Base-by-base conservation (phyloP, 2,797 vertebrate genomes). In the Sebastes kiyomatsui region DNA sequence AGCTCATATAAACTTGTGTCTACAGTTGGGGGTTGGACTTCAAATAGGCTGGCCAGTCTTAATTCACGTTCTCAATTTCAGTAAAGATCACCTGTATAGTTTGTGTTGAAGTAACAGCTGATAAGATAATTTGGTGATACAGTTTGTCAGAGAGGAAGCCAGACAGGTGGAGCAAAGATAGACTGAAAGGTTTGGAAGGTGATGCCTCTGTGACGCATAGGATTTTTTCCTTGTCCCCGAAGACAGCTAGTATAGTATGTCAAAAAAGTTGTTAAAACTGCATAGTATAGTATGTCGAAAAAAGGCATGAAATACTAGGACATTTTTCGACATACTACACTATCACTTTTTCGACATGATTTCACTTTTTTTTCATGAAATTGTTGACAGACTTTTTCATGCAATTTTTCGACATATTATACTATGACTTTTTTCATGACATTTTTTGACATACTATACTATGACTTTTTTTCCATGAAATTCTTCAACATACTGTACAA, bases 121-220 rank as follows among this genome's bases (percentile, higher is more conserved):
- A 55, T 56, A 23, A n/a, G 54, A 35, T 72, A 1, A 70, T 46
- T 28, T 59, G n/a, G 28, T 10, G 52, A 70, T 46, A 46, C 42
- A 6, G 25, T n/a, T 69, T 67, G 33, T 42, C 49, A 65, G 25
- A 67, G 18, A 64, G 18, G 54, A 59, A 59, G 58, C 12, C 13
- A 62, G 77, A 82, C 86, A 85, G 78, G 62, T 80, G 70, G 80
- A 72, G 59, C 2, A 3, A 16, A 60, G 49, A 78, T 32, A 54
- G 30, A 61, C 69, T 32, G 2, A 11, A 23, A 7, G 56, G 61
- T 20, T 23, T 46, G 67, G 27, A 55, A 3, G 66, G 49, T 61
- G 77, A 54, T 1, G n/a, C 46, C 23, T 59, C 27, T 12, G 12
- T 88, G 90, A 90, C 66, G 75, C 72, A 79, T 23, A 13, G 13